A percentile compares a stretch with the other conserved stretches of the same genome.
Evolutionary conservation across 2,888 invertebrate species (phyloP).

Genomic region (Diarsia rubi): DNA sequence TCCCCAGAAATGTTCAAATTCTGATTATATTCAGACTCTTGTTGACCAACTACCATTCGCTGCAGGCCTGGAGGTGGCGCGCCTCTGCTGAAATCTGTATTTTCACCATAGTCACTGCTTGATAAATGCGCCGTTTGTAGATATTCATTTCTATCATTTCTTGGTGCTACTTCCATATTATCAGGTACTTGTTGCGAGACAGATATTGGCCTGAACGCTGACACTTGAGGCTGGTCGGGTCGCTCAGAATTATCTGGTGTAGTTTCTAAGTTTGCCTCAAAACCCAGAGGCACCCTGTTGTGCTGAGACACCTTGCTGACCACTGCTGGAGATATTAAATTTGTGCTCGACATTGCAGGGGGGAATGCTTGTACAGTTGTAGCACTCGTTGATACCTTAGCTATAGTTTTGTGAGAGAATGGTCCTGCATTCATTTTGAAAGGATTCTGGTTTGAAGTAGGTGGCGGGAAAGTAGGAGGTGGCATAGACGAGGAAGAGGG

Average conservation of each 20-base stretch:
- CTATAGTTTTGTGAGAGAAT: conserved; percentile 86
- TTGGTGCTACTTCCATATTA: conserved; percentile 92
- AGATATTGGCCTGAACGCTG: conserved; percentile 74
- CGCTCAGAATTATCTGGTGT: conserved; percentile 93
- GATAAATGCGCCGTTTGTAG: conserved; percentile 94
- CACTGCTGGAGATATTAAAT: conserved; percentile 81
- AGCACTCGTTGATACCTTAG: conserved; percentile 71
- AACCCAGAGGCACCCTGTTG: conserved; percentile 80
- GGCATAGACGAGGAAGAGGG: conserved; percentile 66
- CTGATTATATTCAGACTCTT: conserved; percentile 89
- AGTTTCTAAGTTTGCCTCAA: conserved; percentile 92
- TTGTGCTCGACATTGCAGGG: conserved; percentile 76
- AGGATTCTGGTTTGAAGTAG: conserved; percentile 81
- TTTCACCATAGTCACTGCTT: conserved; percentile 88
- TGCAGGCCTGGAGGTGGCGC: conserved; percentile 92
- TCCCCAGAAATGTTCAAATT: conserved; percentile 80
- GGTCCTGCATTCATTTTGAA: conserved; percentile 85
- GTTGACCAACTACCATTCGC: conserved; percentile 93
- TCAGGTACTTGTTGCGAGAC: conserved; percentile 84
- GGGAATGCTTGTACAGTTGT: conserved; percentile 74
- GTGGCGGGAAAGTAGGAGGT: conserved; percentile 74
- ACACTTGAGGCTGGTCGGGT: conserved; percentile 88
- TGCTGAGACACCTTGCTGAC: conserved; percentile 82
- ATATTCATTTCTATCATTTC: conserved; percentile 94
- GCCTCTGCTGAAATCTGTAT: conserved; percentile 84